Base-by-base conservation (phyloP, 1,140 invertebrate genomes). In the Diachasmimorpha longicaudata region DNA sequence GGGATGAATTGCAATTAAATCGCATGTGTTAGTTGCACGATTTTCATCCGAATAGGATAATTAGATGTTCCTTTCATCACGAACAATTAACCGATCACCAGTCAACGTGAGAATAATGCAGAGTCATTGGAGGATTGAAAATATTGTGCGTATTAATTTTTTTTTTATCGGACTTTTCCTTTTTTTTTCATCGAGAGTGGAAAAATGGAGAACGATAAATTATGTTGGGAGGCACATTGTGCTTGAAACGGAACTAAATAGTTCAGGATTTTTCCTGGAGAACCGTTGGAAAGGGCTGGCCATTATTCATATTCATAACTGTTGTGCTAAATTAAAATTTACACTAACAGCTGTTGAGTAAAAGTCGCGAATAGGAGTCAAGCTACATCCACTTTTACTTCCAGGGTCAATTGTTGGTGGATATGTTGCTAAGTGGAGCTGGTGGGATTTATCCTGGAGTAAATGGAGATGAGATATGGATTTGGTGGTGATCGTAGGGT, bases 361-460 rank as follows among this genome's bases (percentile, higher is more conserved):
- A 25, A 25, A 36, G 3, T 23, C 19, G 58, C 16, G 23, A 72
- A 55, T 23, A 46, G 58, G 37, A 39, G 31, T 75, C 81, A 81
- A 78, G 78, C 77, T 77, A 83, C 80, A 77, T 71, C 68, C 77
- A 84, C 83, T 84, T 84, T 84, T 83, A 83, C 83, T 84, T 84
- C 83, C 81, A 81, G 66, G 67, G 76, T 77, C 79, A 77, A 82
- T 81, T 81, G 77, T 78, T 78, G 76, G 77, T 16, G 70, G n/a
- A 46, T 46, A 46, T n/a, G 11, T 14, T 46, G 44, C 3, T 4
- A 48, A 16, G 31, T 31, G 31, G 31, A 31, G 6, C 31, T 31
- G 31, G 6, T 31, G 6, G 31, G 31, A 31, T 31, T 31, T n/a
- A n/a, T n/a, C n/a, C n/a, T n/a, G n/a, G n/a, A n/a, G n/a, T n/a